Conservation (phyloP, 1,140 invertebrate genomes). For the Heliothis subflexa region DNA sequence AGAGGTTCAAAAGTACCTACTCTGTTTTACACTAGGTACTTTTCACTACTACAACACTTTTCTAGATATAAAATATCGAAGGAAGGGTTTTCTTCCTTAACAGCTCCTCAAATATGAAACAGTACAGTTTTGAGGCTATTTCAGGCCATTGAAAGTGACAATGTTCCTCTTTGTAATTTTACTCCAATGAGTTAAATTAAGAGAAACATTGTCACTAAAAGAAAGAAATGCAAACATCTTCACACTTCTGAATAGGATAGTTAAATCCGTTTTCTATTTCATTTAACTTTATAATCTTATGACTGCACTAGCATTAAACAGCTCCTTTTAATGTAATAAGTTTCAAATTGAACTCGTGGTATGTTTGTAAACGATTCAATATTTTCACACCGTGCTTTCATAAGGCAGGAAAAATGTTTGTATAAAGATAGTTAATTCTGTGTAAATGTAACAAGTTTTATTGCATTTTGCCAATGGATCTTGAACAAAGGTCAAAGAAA, state of each 20-base stretch:
- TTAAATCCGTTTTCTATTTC: slow-evolving; percentile 46
- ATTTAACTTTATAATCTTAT: slow-evolving; percentile 45
- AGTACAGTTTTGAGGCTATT: too few species aligned
- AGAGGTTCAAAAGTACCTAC: too few species aligned
- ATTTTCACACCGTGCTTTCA: not conserved
- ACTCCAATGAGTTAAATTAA: too few species aligned
- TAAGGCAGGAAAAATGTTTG: not conserved
- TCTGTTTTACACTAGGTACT: too few species aligned
- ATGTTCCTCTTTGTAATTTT: too few species aligned
- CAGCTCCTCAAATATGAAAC: not conserved
- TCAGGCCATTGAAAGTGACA: too few species aligned
- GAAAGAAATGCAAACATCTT: not conserved
- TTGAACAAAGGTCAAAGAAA: too few species aligned
- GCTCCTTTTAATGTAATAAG: slow-evolving; percentile 6
- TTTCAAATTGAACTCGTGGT: slow-evolving; percentile 1
- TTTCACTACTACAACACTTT: too few species aligned
- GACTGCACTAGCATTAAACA: not conserved
- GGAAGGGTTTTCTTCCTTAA: not conserved
- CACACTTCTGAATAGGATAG: not conserved
- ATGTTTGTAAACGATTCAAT: slow-evolving; percentile 11
- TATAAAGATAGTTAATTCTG: too few species aligned
- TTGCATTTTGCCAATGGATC: too few species aligned
- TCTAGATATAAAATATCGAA: too few species aligned
- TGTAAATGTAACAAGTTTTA: too few species aligned
- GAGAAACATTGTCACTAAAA: not conserved